These are phyloP conservation scores for Drosophila differens DNA, from an alignment of 2,888 invertebrate genomes.

Conservation along the genomic window DNA sequence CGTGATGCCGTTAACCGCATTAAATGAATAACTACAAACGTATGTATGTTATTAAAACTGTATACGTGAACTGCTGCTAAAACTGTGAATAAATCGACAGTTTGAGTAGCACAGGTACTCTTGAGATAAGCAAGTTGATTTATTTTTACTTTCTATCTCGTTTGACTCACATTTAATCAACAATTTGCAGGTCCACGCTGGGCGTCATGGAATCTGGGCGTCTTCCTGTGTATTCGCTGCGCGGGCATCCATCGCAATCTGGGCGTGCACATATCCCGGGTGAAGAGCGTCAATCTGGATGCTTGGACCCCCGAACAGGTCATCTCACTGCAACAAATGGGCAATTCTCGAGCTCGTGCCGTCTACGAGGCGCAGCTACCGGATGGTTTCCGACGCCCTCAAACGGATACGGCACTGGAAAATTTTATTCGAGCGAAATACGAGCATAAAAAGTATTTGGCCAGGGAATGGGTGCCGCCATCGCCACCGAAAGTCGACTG, in stretches of 20 bases:
- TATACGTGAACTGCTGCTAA: background rate
- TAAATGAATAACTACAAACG: background rate
- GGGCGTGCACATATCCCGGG: conserved; percentile 99
- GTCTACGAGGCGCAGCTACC: conserved; percentile 99
- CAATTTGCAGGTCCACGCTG: conserved; percentile 95
- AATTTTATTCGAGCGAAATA: conserved; percentile 99
- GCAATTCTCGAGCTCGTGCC: conserved; percentile 97
- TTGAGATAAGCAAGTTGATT: conserved; percentile 23
- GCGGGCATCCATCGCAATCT: conserved; percentile 99
- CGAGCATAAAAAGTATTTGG: conserved; percentile 99
- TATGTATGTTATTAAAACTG: background rate
- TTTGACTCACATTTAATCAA: background rate
- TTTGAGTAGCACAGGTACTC: conserved; percentile 15
- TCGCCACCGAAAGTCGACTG: conserved; percentile 93
- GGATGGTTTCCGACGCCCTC: conserved; percentile 97
- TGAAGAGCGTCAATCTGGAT: conserved; percentile 99
- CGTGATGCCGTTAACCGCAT: conserved; percentile 8
- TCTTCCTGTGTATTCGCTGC: conserved; percentile 99
- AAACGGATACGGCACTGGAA: conserved; percentile 96
- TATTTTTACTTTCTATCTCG: background rate
- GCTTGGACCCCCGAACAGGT: conserved; percentile 99
- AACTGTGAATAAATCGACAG: background rate
- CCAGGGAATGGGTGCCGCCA: conserved; percentile 98
- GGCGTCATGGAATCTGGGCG: conserved; percentile 99
- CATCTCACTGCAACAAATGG: conserved; percentile 97